Conservation (phyloP, 2,113 vertebrate species). For the Cephalopholis sonnerati region DNA sequence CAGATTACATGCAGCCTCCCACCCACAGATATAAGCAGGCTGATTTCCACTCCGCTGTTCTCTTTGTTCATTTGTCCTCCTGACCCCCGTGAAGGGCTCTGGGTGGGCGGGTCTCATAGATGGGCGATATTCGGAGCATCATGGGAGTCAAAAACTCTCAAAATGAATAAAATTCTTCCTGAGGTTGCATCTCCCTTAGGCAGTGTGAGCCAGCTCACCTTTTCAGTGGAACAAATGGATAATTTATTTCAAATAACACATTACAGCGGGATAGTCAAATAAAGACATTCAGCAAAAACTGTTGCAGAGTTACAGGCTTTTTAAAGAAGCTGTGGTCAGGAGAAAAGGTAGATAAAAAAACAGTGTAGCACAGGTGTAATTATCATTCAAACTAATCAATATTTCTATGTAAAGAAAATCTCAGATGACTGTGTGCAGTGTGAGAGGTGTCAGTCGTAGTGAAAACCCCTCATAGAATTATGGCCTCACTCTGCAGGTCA, state of each 20-base stretch:
- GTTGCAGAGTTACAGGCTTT: neutral
- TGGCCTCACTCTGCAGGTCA: too few species aligned
- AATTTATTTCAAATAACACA: conserved; percentile 15
- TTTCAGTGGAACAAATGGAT: conserved; percentile 3
- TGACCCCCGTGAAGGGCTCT: conserved; percentile 16
- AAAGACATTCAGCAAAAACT: neutral
- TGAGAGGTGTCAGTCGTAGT: too few species aligned
- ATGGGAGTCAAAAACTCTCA: neutral
- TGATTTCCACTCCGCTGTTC: neutral
- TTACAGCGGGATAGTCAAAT: neutral
- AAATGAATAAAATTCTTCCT: conserved; percentile 10
- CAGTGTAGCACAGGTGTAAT: neutral
- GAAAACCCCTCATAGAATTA: too few species aligned
- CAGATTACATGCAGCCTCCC: conserved; percentile 30
- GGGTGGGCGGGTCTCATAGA: conserved; percentile 8
- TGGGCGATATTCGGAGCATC: conserved; percentile 11
- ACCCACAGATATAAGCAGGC: conserved; percentile 13
- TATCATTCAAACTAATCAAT: too few species aligned
- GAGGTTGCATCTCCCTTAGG: neutral
- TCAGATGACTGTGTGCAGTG: too few species aligned
- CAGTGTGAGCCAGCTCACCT: neutral
- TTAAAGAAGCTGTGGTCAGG: neutral
- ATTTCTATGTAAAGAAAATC: too few species aligned
- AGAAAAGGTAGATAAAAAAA: neutral
- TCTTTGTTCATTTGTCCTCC: conserved; percentile 38